These are phyloP conservation scores for Pachycephala philippinensis DNA, from an alignment of 2,113 vertebrate genomes.

Conservation along the genomic window DNA sequence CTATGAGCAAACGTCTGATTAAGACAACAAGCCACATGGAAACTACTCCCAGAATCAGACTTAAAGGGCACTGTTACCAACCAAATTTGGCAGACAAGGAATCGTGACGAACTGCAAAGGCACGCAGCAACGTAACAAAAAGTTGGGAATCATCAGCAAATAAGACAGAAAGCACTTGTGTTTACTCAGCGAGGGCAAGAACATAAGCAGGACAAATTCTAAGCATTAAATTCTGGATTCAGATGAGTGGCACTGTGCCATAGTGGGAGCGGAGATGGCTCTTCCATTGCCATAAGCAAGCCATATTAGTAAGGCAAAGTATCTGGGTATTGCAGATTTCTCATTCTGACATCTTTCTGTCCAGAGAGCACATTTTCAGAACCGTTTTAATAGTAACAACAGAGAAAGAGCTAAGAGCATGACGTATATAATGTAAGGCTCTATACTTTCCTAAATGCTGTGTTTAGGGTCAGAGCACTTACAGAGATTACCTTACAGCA, in stretches of 20 bases:
- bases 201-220: not conserved
- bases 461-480: not conserved
- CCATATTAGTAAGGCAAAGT: not conserved
- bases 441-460: not conserved
- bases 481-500: not conserved
- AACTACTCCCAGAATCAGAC: slow-evolving; percentile 41
- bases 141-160: slow-evolving; percentile 28
- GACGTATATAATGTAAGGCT: not conserved
- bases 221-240: not conserved
- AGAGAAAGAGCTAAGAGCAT: not conserved
- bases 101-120: slow-evolving; percentile 49
- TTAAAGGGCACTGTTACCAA: slow-evolving; percentile 43
- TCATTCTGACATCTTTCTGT: not conserved
- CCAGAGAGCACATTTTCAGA: not conserved
- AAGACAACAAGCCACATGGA: slow-evolving; percentile 54
- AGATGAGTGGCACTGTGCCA: not conserved
- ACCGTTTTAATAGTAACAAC: not conserved
- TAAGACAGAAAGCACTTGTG: not conserved
- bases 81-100: slow-evolving; percentile 48
- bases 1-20: slow-evolving; percentile 27
- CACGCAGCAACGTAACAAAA: slow-evolving; percentile 27
- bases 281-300: not conserved
- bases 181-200: not conserved
- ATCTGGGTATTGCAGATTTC: not conserved
- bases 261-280: not conserved